Conservation (phyloP, 2,888 invertebrate species). For the Apamea crenata region DNA sequence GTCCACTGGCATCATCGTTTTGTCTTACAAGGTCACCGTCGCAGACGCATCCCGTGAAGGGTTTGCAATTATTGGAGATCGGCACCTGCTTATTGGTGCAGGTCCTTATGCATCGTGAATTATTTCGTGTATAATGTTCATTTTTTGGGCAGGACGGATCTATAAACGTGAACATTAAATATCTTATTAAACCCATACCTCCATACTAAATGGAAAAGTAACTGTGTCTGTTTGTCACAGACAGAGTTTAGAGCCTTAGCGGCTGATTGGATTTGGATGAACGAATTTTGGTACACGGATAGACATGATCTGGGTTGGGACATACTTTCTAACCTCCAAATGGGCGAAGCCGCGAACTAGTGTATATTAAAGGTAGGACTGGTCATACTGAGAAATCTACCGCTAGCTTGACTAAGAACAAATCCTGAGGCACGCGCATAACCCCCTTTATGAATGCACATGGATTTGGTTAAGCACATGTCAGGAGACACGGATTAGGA, state of each 20-base stretch:
- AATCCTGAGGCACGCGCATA: conserved; percentile 45
- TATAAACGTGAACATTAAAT: conserved; percentile 7
- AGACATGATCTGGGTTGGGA: not conserved
- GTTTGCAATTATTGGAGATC: conserved; percentile 21
- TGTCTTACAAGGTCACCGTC: conserved; percentile 35
- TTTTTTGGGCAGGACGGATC: conserved; percentile 21
- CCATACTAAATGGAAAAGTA: no score
- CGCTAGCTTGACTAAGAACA: conserved; percentile 23
- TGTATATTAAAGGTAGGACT: no score
- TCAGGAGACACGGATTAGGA: conserved; percentile 56
- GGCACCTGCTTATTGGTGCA: conserved; percentile 45
- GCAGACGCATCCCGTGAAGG: conserved; percentile 59
- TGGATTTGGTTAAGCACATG: conserved; percentile 60
- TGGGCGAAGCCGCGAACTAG: no score
- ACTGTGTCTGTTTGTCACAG: no score
- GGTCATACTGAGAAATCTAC: conserved; percentile 18
- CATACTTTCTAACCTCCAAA: no score
- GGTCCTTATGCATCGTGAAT: conserved; percentile 47
- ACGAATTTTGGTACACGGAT: not conserved
- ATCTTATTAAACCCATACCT: not conserved
- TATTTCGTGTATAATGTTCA: conserved; percentile 50
- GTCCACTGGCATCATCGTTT: conserved; percentile 56
- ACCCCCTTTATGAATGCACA: conserved; percentile 23
- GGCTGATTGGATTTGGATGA: not conserved
- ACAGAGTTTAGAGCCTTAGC: not conserved